Conservation (phyloP, 1,140 invertebrate species). For the honey bee (Apis mellifera) region Amel_HAv3.1 CM009936.2:15343501-15344000, state of each 20-base stretch:
- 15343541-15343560: background rate
- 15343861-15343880: slow-evolving; percentile 36
- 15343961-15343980: slow-evolving; percentile 24
- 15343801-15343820: slow-evolving; percentile 74
- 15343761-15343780: slow-evolving; percentile 30
- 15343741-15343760: background rate
- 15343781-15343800: slow-evolving; percentile 76
- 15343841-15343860: slow-evolving; percentile 65
- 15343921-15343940: background rate
- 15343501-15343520: slow-evolving; percentile 71
- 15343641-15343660: background rate
- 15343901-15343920: background rate
- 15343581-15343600: slow-evolving; percentile 41
- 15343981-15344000: slow-evolving; percentile 48
- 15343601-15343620: background rate
- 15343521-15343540: slow-evolving; percentile 13
- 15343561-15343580: slow-evolving; percentile 51
- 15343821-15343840: slow-evolving; percentile 64
- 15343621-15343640: background rate
- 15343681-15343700: background rate
- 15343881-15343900: background rate
- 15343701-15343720: background rate
- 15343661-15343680: background rate
- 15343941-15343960: background rate
- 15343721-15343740: background rate